Evolutionary conservation across 30 jellyfish, hydroid and myxozoan species (phyloP), one percentile per base, ranked within the genome.

Genomic region (Euphysa ruthae): DNA sequence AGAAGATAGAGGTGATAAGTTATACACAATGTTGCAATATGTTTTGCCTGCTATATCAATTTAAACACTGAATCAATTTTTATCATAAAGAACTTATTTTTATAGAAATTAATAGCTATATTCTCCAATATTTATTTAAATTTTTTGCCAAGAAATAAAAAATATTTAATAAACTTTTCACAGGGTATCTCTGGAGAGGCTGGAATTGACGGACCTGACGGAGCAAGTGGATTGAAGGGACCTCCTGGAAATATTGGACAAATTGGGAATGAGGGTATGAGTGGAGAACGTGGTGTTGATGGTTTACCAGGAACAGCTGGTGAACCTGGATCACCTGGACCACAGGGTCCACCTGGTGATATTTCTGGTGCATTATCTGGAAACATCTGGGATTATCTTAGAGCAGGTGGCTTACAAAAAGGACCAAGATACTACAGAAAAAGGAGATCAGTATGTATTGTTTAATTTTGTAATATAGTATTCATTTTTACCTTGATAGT

Each of bases 301-400:
- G 85, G 85, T 1, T 18, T 1, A 22, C 82, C 85, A 6, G 85
- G 85, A 13, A 27, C 32, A 8, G 54, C 75, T 38, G 85, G 85
- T 23, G 6, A 68, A n/a, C 82, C 96, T 22, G 96, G 96, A 56
- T 80, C 83, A 1, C 80, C 82, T 10, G 96, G 96, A 54, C 94
- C 96, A 13, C 77, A 83, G 6, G 96, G 96, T 32, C 96, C 93
- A 46, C 85, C 93, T 16, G 85, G 75, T 3, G 75, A 58, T 51
- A 42, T 78, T 71, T 77, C 93, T 13, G 83, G 80, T 23, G 92
- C 82, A 27, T 57, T 75, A 34, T 82, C 95, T 49, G 93, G 95
- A 18, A 46, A 60, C 29, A 56, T 55, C 70, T 50, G 81, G 77
- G 72, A 32, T 43, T 80, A 63, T 75, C 43, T 90, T 78, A 71